Evolutionary conservation across 2,797 vertebrate species (phyloP).

Genomic region (Rhincodon typus): DNA sequence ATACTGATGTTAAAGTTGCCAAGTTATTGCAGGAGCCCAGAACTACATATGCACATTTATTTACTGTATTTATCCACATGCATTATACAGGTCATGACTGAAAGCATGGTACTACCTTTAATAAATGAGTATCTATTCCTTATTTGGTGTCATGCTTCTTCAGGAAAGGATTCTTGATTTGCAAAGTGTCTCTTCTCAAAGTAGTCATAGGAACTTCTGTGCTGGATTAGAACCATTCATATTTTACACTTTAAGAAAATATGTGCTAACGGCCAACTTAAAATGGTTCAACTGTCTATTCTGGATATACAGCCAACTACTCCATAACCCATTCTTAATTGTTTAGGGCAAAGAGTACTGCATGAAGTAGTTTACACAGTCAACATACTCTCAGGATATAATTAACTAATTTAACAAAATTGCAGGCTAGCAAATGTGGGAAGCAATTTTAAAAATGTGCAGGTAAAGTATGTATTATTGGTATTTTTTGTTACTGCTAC

Average conservation of each 20-base stretch:
- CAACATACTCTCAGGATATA: background rate
- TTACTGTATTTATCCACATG: constrained; percentile 36
- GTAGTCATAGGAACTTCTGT: background rate
- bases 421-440: background rate
- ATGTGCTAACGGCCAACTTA: background rate
- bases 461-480: background rate
- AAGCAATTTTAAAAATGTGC: background rate
- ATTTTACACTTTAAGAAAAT: background rate
- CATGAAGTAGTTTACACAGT: background rate
- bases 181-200: constrained; percentile 6
- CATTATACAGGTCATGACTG: constrained; percentile 28
- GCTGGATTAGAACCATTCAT: background rate
- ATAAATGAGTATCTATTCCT: constrained; percentile 5
- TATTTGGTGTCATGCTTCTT: constrained; percentile 6
- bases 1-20: constrained; percentile 33
- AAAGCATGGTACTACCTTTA: constrained; percentile 21
- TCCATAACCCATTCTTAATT: background rate
- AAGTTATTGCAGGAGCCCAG: constrained; percentile 19
- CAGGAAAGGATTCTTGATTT: constrained; percentile 4
- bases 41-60: constrained; percentile 31
- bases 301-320: background rate
- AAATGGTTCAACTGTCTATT: background rate
- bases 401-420: background rate
- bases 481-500: background rate
- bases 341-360: background rate